These are phyloP conservation scores for Collichthys lucidus DNA, from an alignment of 2,113 vertebrate genomes.

Conservation along the genomic window DNA sequence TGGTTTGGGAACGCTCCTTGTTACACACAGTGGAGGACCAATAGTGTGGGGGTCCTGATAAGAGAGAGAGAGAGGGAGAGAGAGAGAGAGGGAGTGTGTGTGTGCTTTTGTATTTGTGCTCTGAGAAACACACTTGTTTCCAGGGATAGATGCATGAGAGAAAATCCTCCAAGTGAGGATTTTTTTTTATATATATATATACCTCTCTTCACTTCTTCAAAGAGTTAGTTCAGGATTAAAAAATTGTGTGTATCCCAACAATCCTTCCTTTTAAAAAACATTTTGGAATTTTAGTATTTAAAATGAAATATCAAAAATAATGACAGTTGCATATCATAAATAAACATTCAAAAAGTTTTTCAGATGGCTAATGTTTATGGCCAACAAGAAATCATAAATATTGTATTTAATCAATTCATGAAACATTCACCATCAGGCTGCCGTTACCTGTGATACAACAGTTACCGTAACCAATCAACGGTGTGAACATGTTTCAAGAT, in stretches of 20 bases:
- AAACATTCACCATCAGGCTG: background rate
- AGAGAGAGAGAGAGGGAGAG: too few species aligned
- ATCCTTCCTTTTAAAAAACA: background rate
- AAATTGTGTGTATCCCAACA: background rate
- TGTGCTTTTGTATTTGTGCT: background rate
- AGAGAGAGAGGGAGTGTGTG: background rate
- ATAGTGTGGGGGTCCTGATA: constrained; percentile 59
- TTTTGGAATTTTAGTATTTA: background rate
- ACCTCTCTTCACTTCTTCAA: background rate
- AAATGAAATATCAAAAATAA: background rate
- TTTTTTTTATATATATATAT: background rate
- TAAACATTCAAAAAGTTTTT: background rate
- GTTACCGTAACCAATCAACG: background rate
- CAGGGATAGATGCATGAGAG: background rate
- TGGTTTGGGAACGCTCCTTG: constrained; percentile 68
- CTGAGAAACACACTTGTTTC: constrained; percentile 37
- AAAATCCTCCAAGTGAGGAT: background rate
- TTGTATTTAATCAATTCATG: background rate
- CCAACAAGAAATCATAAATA: background rate
- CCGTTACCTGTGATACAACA: background rate
- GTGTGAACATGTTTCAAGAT: background rate
- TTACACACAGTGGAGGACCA: constrained; percentile 49
- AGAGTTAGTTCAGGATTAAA: background rate
- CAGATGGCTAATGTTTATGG: background rate
- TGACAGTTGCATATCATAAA: background rate